phyloP scores from a whole-genome alignment of 2,797 vertebrate genomes.

The Enteromius paludinosus region DNA sequence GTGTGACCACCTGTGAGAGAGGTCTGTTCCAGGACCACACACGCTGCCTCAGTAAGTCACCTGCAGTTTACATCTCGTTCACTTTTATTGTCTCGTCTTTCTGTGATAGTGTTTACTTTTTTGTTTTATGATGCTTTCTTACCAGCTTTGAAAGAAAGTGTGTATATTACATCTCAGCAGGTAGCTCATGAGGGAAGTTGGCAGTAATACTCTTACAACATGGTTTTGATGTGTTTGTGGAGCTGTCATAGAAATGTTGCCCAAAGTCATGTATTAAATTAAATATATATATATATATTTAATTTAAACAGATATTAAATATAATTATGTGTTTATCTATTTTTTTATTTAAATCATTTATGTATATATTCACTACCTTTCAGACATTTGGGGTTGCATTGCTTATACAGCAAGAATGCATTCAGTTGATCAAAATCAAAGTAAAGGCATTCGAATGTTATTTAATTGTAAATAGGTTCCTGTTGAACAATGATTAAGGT shows the following conservation, averaged over 20 bases:
- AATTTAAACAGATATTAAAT: background rate
- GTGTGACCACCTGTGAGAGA: conserved; percentile 81
- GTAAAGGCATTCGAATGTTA: background rate
- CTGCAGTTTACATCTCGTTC: conserved; percentile 9
- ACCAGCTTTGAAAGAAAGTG: background rate
- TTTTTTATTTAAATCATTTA: background rate
- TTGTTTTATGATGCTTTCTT: background rate
- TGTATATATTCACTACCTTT: background rate
- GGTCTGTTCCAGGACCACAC: conserved; percentile 80
- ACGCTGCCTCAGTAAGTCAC: conserved; percentile 83
- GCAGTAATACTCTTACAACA: conserved; percentile 3
- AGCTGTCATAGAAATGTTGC: background rate
- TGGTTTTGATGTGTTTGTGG: background rate
- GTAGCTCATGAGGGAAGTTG: background rate
- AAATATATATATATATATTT: background rate
- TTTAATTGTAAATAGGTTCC: background rate
- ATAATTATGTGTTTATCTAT: background rate
- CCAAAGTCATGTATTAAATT: background rate
- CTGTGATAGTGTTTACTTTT: background rate
- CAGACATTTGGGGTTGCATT: background rate
- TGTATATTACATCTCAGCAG: background rate
- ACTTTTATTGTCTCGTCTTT: conserved; percentile 24
- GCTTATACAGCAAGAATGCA: background rate
- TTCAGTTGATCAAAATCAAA: background rate
- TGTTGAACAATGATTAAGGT: background rate